phyloP scores from a whole-genome alignment of 2,888 invertebrate species.

The Artemia sp. region DNA sequence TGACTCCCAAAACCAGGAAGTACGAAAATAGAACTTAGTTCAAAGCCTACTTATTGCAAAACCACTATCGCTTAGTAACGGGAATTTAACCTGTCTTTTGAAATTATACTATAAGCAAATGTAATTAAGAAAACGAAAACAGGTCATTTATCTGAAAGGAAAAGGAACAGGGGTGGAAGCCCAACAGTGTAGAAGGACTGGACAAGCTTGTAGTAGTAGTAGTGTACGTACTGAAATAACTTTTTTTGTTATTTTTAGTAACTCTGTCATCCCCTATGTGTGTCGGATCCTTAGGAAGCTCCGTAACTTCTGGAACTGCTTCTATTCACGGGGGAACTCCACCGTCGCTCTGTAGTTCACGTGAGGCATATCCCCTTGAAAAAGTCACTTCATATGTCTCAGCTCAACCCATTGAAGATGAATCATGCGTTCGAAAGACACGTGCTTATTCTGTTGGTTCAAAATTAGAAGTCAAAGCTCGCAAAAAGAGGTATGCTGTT shows the following conservation, averaged over 20 bases:
- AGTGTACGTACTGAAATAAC: background rate
- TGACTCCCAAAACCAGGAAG: no score
- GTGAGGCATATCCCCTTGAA: slow-evolving; percentile 54
- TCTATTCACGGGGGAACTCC: slow-evolving; percentile 62
- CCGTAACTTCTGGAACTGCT: slow-evolving; percentile 61
- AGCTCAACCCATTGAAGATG: slow-evolving; percentile 41
- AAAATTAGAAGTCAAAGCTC: slow-evolving; percentile 41
- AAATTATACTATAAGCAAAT: no score
- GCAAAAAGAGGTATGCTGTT: slow-evolving; percentile 30
- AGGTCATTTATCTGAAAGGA: no score
- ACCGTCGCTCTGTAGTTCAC: slow-evolving; percentile 54
- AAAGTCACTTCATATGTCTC: slow-evolving; percentile 57
- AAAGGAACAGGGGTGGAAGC: no score
- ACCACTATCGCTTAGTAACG: no score
- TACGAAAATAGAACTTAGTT: no score
- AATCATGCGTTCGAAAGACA: slow-evolving; percentile 44
- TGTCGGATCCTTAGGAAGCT: slow-evolving; percentile 42
- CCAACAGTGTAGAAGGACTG: no score
- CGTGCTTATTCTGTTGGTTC: slow-evolving; percentile 74
- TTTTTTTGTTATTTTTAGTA: slow-evolving; percentile 23
- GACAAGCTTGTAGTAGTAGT: background rate
- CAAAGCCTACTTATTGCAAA: no score
- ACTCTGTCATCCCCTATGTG: slow-evolving; percentile 39
- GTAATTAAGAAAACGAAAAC: no score
- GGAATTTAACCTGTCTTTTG: no score